Conservation (phyloP, 2,113 vertebrate species). For the Promerops cafer region DNA sequence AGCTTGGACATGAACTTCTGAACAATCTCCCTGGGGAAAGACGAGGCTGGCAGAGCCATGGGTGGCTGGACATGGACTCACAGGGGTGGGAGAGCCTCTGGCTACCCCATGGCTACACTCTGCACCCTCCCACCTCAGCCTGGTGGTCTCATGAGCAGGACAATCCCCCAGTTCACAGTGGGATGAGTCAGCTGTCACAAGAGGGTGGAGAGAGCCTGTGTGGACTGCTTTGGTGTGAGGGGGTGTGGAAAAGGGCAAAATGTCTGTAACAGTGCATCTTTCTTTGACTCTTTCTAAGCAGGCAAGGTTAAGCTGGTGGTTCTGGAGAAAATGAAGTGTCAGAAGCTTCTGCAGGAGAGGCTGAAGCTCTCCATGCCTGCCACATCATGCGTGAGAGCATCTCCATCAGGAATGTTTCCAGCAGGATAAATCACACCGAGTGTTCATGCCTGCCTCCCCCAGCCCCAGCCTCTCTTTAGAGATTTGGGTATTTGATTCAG, state of each 20-base stretch:
- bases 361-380: neutral
- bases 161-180: neutral
- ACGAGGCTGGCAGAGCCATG: rapidly evolving
- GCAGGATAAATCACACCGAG: neutral
- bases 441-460: neutral
- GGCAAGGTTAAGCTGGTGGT: neutral
- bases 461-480: neutral
- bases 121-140: neutral
- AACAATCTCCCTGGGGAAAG: neutral
- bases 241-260: neutral
- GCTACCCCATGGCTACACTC: neutral
- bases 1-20: neutral
- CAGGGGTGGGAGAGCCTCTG: neutral
- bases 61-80: too few relatives aligned
- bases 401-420: neutral
- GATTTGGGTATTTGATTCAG: neutral
- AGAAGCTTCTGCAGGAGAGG: neutral
- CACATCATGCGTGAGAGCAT: rapidly evolving
- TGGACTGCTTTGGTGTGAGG: neutral
- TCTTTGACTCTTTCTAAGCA: neutral
- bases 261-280: neutral
- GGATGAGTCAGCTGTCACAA: neutral
- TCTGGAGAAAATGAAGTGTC: neutral
- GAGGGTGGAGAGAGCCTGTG: neutral
- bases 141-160: neutral